A percentile compares a stretch with the other conserved stretches of the same genome.
These are phyloP conservation scores for Lacanobia oleracea DNA, from an alignment of 2,888 invertebrate genomes.

Conservation along the genomic window DNA sequence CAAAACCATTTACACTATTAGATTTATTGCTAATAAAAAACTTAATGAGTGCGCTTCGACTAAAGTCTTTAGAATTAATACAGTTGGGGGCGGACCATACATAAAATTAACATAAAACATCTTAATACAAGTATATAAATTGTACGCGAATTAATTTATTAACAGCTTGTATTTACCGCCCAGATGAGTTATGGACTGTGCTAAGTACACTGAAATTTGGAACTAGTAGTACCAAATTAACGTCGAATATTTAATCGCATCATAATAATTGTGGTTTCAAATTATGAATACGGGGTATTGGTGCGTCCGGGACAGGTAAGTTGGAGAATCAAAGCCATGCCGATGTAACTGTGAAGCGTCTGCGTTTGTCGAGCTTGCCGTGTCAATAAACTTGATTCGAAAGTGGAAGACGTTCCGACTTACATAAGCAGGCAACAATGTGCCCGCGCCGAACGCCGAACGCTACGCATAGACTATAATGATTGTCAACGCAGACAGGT, in stretches of 20 bases:
- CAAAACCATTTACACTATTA: conserved; percentile 77
- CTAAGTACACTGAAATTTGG: conserved; percentile 55
- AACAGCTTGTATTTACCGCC: conserved; percentile 75
- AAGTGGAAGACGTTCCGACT: conserved; percentile 90
- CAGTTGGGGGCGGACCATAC: conserved; percentile 79
- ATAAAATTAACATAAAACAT: conserved; percentile 88
- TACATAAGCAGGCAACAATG: conserved; percentile 90
- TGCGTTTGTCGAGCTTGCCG: conserved; percentile 89
- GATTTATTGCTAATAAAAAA: conserved; percentile 86
- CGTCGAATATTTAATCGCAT: conserved; percentile 22
- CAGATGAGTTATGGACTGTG: conserved; percentile 73
- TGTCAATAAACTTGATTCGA: conserved; percentile 91
- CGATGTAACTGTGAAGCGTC: conserved; percentile 88
- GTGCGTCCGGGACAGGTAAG: conserved; percentile 59
- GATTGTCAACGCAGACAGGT: conserved; percentile 61
- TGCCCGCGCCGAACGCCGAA: conserved; percentile 76
- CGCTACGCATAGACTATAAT: conserved; percentile 72
- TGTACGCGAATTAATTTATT: conserved; percentile 82
- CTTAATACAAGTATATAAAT: conserved; percentile 82
- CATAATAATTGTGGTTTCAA: conserved; percentile 54
- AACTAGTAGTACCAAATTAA: conserved; percentile 34
- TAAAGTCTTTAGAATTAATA: conserved; percentile 77
- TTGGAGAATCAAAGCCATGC: conserved; percentile 83
- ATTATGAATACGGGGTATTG: conserved; percentile 59
- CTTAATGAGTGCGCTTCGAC: conserved; percentile 77